Evolutionary conservation across 2,888 invertebrate species (phyloP).

Genomic region (Dendrolimus pini): DNA sequence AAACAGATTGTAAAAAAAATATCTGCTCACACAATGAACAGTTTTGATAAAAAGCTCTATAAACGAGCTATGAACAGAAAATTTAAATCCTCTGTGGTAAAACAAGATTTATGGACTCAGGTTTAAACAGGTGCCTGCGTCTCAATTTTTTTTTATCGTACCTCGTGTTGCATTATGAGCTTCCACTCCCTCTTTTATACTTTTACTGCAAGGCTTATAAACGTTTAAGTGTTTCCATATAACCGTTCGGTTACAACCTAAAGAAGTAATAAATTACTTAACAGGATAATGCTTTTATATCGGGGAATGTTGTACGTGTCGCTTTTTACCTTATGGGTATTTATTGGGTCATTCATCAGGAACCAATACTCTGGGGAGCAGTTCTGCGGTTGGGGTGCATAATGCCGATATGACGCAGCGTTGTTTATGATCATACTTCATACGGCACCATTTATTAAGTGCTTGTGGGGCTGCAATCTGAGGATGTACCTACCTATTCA

Average conservation of each 20-base stretch:
- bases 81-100: constrained; percentile 10
- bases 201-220: constrained; percentile 66
- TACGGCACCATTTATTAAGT: constrained; percentile 58
- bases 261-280: constrained; percentile 74
- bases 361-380: constrained; percentile 63
- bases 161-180: constrained; percentile 58
- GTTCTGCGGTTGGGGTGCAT: constrained; percentile 71
- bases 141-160: constrained; percentile 52
- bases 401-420: constrained; percentile 48
- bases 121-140: constrained; percentile 50
- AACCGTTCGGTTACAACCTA: constrained; percentile 63
- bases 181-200: constrained; percentile 61
- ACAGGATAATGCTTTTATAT: constrained; percentile 74
- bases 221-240: constrained; percentile 68
- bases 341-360: constrained; percentile 73
- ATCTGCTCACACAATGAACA: too few species aligned
- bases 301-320: constrained; percentile 70
- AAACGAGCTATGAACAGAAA: not conserved
- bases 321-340: constrained; percentile 68
- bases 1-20: too few species aligned
- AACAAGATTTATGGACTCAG: constrained; percentile 52
- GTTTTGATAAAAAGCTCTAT: too few species aligned
- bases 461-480: constrained; percentile 29
- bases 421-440: constrained; percentile 59
- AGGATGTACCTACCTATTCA: constrained; percentile 18